Conservation (phyloP, 1,140 invertebrate genomes). For the Panagrolaimus sp. region DNA sequence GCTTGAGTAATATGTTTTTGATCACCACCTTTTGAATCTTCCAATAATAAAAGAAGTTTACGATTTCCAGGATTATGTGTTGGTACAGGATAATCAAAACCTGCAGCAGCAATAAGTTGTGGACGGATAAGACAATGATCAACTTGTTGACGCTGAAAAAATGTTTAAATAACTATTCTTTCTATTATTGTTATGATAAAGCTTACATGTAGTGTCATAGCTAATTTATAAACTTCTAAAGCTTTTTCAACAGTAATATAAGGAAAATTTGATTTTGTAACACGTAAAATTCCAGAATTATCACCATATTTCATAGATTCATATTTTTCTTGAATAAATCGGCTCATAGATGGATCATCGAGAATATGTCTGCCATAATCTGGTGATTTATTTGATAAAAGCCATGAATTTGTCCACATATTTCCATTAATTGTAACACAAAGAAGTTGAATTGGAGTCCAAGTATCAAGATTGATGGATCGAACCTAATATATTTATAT, state of each 20-base stretch:
- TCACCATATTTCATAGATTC: neutral
- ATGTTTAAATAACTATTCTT: neutral
- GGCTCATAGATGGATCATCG: neutral
- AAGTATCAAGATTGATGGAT: conserved; percentile 7
- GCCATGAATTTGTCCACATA: conserved; percentile 6
- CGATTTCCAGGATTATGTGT: neutral
- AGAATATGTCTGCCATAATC: neutral
- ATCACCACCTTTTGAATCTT: too few relatives aligned
- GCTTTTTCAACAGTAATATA: conserved; percentile 1
- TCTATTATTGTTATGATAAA: neutral
- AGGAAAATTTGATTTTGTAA: neutral
- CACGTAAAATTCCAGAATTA: neutral
- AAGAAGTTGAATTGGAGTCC: neutral
- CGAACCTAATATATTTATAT: neutral
- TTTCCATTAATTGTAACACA: neutral
- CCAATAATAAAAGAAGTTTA: too few relatives aligned
- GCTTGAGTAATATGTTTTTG: too few relatives aligned
- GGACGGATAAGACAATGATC: neutral
- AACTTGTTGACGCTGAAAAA: conserved; percentile 9
- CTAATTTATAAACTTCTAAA: conserved; percentile 1
- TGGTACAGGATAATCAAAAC: neutral
- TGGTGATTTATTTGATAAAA: neutral
- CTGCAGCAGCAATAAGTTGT: neutral
- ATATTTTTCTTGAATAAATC: neutral
- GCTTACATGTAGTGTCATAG: neutral